These are phyloP conservation scores for Quadroppia sp. DNA, from an alignment of 2,888 invertebrate genomes.

Conservation along the genomic window DNA sequence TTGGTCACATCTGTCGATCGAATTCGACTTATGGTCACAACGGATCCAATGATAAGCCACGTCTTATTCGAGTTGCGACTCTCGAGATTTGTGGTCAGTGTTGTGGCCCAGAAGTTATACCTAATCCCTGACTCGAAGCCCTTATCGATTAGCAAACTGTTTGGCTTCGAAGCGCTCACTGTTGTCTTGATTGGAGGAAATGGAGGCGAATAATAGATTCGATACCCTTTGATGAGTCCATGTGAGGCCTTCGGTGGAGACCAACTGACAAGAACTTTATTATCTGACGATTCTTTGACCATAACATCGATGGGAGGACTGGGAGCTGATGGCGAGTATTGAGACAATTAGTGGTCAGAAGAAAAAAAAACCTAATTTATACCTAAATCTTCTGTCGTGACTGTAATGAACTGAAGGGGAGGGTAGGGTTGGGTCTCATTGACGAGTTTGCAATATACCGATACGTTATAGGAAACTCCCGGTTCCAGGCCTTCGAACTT, in stretches of 20 bases:
- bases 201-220: slow-evolving; percentile 64
- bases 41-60: background rate
- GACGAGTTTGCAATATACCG: slow-evolving; percentile 66
- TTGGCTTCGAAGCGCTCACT: slow-evolving; percentile 55
- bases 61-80: slow-evolving; percentile 59
- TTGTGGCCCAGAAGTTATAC: slow-evolving; percentile 71
- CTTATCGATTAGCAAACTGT: slow-evolving; percentile 57
- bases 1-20: no score
- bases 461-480: slow-evolving; percentile 71
- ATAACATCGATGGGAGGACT: slow-evolving; percentile 65
- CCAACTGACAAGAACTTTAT: slow-evolving; percentile 67
- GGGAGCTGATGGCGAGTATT: slow-evolving; percentile 58
- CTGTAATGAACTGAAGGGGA: slow-evolving; percentile 62
- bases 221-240: slow-evolving; percentile 63
- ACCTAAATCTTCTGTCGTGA: slow-evolving; percentile 66
- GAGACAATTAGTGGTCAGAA: slow-evolving; percentile 35
- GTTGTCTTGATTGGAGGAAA: slow-evolving; percentile 58
- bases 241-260: slow-evolving; percentile 62
- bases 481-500: slow-evolving; percentile 65
- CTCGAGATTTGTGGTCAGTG: slow-evolving; percentile 61
- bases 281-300: slow-evolving; percentile 63
- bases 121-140: slow-evolving; percentile 59
- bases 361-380: slow-evolving; percentile 35
- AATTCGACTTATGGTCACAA: no score
- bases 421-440: slow-evolving; percentile 59